phyloP scores from a whole-genome alignment of 2,888 invertebrate genomes.

The Asteroscopus sphinx region DNA sequence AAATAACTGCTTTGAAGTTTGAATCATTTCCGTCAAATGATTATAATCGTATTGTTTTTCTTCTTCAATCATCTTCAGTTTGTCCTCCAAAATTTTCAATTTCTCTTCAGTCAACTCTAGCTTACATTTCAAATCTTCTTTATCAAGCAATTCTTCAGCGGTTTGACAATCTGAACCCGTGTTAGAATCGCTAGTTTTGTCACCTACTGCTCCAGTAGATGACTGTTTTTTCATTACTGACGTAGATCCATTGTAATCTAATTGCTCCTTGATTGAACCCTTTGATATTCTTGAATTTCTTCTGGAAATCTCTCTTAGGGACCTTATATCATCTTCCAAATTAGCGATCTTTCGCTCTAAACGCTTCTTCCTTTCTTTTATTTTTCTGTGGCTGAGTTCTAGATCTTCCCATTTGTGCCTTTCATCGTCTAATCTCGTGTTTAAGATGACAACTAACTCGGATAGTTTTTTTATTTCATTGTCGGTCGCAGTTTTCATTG shows the following conservation, averaged over 20 bases:
- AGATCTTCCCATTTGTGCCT: conserved; percentile 90
- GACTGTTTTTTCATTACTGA: conserved; percentile 69
- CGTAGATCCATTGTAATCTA: conserved; percentile 53
- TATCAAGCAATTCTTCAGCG: conserved; percentile 74
- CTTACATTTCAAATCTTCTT: conserved; percentile 82
- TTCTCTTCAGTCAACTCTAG: conserved; percentile 92
- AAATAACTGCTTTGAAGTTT: conserved; percentile 89
- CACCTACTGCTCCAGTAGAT: conserved; percentile 65
- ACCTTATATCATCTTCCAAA: conserved; percentile 73
- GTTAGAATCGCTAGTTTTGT: conserved; percentile 73
- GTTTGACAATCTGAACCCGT: conserved; percentile 65
- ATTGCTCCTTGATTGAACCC: conserved; percentile 68
- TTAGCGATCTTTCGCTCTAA: conserved; percentile 72
- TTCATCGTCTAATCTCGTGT: conserved; percentile 90
- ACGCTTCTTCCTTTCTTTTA: conserved; percentile 87
- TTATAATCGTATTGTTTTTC: conserved; percentile 91
- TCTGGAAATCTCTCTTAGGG: conserved; percentile 66
- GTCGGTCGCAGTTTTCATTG: conserved; percentile 90
- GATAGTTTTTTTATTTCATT: conserved; percentile 91
- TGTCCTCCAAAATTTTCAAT: conserved; percentile 91
- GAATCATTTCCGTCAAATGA: conserved; percentile 88
- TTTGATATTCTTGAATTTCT: conserved; percentile 74
- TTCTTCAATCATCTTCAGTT: conserved; percentile 90
- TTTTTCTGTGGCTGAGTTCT: conserved; percentile 87
- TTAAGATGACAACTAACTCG: conserved; percentile 89